A percentile compares a stretch with the other conserved stretches of the same genome.
These are phyloP conservation scores for Griposia aprilina DNA, from an alignment of 2,888 invertebrate genomes.

Conservation along the genomic window DNA sequence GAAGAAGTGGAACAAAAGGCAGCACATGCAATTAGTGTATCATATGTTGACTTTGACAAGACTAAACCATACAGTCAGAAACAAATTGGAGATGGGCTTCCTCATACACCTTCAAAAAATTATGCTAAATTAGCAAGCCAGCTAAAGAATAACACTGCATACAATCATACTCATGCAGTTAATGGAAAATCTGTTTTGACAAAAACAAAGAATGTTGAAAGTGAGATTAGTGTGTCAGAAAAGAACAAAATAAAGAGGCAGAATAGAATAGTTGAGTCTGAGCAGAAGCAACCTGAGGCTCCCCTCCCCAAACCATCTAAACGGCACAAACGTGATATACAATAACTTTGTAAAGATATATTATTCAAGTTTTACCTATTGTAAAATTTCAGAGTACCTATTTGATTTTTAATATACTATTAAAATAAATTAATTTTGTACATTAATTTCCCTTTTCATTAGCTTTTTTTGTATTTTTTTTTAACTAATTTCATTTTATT, in stretches of 20 bases:
- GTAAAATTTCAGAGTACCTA: slow-evolving; percentile 56
- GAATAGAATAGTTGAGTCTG: slow-evolving; percentile 73
- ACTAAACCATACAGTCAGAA: slow-evolving; percentile 81
- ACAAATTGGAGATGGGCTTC: slow-evolving; percentile 75
- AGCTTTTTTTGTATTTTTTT: background rate
- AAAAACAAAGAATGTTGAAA: slow-evolving; percentile 71
- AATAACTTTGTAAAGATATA: slow-evolving; percentile 48
- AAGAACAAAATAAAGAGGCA: slow-evolving; percentile 77
- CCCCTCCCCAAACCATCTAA: slow-evolving; percentile 72
- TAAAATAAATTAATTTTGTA: slow-evolving; percentile 25
- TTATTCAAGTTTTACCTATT: slow-evolving; percentile 45
- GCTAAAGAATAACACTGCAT: slow-evolving; percentile 59
- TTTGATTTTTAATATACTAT: slow-evolving; percentile 48
- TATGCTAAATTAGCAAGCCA: slow-evolving; percentile 59
- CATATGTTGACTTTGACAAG: slow-evolving; percentile 86
- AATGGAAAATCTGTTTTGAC: slow-evolving; percentile 68
- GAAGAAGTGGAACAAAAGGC: slow-evolving; percentile 72
- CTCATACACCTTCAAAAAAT: slow-evolving; percentile 68
- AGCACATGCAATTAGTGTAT: slow-evolving; percentile 75
- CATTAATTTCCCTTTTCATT: slow-evolving; percentile 37
- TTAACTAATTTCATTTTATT: background rate
- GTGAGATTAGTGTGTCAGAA: slow-evolving; percentile 70
- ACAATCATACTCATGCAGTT: slow-evolving; percentile 56
- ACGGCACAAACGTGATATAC: slow-evolving; percentile 79
- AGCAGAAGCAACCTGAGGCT: slow-evolving; percentile 73